phyloP scores from a whole-genome alignment of 2,797 vertebrate species.

The Lepus oiostolus region DNA sequence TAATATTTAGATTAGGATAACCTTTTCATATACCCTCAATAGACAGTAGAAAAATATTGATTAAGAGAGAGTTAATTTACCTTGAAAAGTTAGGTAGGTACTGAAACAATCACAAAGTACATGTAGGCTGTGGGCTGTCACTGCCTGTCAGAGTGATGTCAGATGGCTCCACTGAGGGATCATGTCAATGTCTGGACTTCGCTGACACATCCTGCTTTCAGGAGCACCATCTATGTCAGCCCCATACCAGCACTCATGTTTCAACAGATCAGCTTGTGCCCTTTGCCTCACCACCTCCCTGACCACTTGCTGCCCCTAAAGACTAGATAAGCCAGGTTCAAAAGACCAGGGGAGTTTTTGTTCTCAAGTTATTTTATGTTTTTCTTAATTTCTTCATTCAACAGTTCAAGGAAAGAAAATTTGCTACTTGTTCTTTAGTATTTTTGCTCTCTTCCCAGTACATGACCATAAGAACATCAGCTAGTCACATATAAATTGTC shows the following conservation, averaged over 20 bases:
- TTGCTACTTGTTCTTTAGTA: background rate
- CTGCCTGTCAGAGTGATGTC: background rate
- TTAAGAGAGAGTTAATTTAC: slow-evolving; percentile 34
- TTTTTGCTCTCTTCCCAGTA: background rate
- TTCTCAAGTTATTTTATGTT: background rate
- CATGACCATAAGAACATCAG: background rate
- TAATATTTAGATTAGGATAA: slow-evolving; percentile 68
- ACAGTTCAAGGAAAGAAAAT: background rate
- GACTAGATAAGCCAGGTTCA: background rate
- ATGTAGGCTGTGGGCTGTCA: background rate
- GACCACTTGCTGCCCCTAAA: background rate
- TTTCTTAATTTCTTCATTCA: background rate
- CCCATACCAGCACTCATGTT: background rate
- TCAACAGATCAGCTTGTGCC: background rate
- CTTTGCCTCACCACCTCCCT: background rate
- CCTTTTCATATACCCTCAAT: slow-evolving; percentile 39
- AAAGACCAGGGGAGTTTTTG: background rate
- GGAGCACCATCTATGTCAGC: background rate
- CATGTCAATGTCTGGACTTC: background rate
- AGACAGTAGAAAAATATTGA: slow-evolving; percentile 44
- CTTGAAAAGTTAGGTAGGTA: slow-evolving; percentile 2
- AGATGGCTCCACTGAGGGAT: background rate
- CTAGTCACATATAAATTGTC: background rate
- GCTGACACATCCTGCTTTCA: fast-evolving
- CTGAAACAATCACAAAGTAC: background rate